Base-by-base conservation (phyloP, 1,140 invertebrate genomes). In the Melipona quadrifasciata region DNA sequence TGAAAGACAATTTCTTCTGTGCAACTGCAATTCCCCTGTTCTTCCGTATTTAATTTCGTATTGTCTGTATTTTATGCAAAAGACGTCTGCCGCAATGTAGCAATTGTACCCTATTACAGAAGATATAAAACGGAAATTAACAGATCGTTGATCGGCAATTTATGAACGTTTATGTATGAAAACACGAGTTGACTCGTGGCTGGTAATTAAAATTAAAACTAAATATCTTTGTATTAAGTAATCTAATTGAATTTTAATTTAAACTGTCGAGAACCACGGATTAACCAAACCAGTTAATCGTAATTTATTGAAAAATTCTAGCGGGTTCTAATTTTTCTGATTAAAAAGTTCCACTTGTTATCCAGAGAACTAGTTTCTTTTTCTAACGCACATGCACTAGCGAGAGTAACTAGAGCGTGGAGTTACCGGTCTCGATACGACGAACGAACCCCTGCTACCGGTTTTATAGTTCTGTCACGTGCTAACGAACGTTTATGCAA, bases 401-500 rank as follows among this genome's bases (percentile, higher is more conserved):
- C 31, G 10, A n/a, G 2, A 34, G 61, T 73, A 84, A 84, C 31
- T 80, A n/a, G 83, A 84, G 83, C 83, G 83, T 84, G 83, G 34
- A 80, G 53, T 34, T 67, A 84, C 83, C 83, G 77, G 83, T 84
- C 78, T 51, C 68, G 58, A 67, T 58, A 73, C n/a, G 72, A 68
- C 70, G 11, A 27, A 19, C 77, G 34, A n/a, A 51, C 70, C 31
- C 17, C 24, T 34, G 65, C 70, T 58, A 80, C 83, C 71, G 83
- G 83, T 80, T 84, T 84, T 57, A 8, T n/a, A 24, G 24, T 39
- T 58, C 53, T 80, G 71, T 79, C 78, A 58, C 70, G 71, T 70
- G 78, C 31, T 82, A 75, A 85, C 82, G 55, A 82, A 19, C 57
- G 80, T 85, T 85, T 85, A 85, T 85, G 80, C 70, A 85, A 85